These are phyloP conservation scores for Ciconia nigra DNA, from an alignment of 2,797 vertebrate genomes.

Conservation along the genomic window DNA sequence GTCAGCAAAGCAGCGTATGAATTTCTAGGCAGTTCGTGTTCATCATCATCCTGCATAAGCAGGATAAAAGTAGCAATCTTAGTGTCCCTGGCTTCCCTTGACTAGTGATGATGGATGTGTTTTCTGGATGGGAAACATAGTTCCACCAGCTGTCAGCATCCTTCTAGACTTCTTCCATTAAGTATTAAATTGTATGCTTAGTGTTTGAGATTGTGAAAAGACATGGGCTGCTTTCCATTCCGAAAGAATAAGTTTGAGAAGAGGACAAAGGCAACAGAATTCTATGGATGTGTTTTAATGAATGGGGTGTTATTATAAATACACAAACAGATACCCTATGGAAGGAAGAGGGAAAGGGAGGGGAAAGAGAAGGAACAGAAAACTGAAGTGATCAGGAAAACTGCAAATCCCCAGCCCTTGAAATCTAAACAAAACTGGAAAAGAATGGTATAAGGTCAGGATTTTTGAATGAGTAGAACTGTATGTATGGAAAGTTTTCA, in stretches of 20 bases:
- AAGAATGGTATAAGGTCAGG: background rate
- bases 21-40: background rate
- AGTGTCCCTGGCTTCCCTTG: background rate
- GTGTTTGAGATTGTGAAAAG: background rate
- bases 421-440: background rate
- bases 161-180: background rate
- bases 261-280: background rate
- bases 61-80: background rate
- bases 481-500: background rate
- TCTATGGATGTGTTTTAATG: background rate
- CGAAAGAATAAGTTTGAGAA: background rate
- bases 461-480: background rate
- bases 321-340: background rate
- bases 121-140: background rate
- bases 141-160: background rate
- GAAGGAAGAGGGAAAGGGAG: background rate
- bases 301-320: background rate
- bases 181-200: background rate
- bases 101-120: background rate
- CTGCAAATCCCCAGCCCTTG: background rate
- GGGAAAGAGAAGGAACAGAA: background rate
- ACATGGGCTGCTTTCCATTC: background rate
- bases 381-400: background rate
- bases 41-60: background rate
- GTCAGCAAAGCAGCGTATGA: background rate